phyloP scores from a whole-genome alignment of 2,888 invertebrate species.

The Callinectes sapidus region DNA sequence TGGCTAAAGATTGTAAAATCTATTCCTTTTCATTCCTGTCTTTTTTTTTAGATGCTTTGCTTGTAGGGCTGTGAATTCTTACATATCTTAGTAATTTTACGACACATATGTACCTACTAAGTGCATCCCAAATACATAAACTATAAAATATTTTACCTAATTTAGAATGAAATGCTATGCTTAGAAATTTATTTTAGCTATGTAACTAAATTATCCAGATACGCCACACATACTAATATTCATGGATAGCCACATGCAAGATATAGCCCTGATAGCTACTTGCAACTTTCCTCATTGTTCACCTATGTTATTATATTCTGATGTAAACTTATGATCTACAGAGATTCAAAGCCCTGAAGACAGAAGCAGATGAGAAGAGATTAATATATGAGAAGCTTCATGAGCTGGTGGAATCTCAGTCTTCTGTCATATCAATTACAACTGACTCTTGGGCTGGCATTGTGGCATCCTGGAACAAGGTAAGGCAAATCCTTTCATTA shows the following conservation, averaged over 20 bases:
- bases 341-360: constrained; percentile 71
- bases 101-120: neutral
- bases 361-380: constrained; percentile 70
- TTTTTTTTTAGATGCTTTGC: neutral
- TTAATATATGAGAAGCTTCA: constrained; percentile 84
- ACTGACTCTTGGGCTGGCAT: constrained; percentile 78
- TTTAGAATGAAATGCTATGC: neutral
- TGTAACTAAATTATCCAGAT: no score
- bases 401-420: constrained; percentile 86
- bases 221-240: no score
- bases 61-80: neutral
- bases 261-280: no score
- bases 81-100: neutral
- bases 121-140: neutral
- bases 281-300: no score
- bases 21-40: neutral
- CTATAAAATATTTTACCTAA: no score
- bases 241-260: no score
- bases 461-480: constrained; percentile 69
- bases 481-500: neutral
- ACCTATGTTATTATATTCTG: neutral
- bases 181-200: neutral
- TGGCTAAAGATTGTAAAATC: no score
- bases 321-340: constrained; percentile 45
- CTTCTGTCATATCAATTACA: constrained; percentile 86